Evolutionary conservation across 1,140 invertebrate genomes (phyloP), one percentile per base, ranked within the genome.

Genomic region (Heterodera schachtii): DNA sequence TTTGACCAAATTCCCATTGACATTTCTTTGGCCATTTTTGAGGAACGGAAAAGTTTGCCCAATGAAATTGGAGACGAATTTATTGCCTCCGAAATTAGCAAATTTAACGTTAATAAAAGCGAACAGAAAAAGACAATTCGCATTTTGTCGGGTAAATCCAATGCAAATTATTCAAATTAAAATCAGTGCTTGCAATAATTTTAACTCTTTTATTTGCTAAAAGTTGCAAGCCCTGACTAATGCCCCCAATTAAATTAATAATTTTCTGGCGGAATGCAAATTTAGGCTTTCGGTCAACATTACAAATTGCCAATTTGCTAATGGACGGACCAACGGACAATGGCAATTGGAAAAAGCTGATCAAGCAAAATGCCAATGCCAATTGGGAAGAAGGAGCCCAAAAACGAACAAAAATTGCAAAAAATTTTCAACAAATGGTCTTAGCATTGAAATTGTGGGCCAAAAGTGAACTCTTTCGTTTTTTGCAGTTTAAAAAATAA

Each of bases 321-420:
- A 60, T 16, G 57, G 57, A 60, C 8, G 57, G 57, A 4, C 57
- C 3, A 16, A 16, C 57, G 16, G 57, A 7, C 7, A 16, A 60
- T 16, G 13, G 13, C 16, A 16, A 16, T 11, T 11, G 16, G 8
- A 11, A 60, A 11, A 11, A 16, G 3, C 57, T 60, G 13, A 60
- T 16, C n/a, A n/a, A n/a, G 13, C 57, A 60, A 11, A 60, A 16
- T 16, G 57, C 57, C 57, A 60, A 60, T 49, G 47, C 47, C 3
- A 60, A 60, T 7, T 60, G 3, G 31, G 31, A 75, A 75, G 7
- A 9, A 7, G 73, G 31, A 21, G 31, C 73, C 73, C 49, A 75
- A 43, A 73, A 73, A 73, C 8, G 46, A 44, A 75, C 8, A 75
- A 75, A 75, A 60, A 13, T 16, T 16, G 13, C 57, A 60, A 60